Evolutionary conservation across 2,113 vertebrate species (phyloP).

Genomic region (Sciurus niger): DNA sequence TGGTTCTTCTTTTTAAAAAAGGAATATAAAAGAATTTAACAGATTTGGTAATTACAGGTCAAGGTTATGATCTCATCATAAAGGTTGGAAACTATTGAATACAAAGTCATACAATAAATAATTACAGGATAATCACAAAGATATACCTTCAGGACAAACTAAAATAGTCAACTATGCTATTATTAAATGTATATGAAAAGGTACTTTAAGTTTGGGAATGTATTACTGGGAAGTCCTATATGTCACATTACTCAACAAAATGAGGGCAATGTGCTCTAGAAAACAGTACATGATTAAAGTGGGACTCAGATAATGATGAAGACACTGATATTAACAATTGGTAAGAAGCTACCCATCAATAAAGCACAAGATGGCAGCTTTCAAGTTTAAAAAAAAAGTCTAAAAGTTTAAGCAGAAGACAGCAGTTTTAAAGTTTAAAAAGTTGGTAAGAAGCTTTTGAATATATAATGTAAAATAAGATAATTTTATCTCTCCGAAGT

Average conservation of each 20-base stretch:
- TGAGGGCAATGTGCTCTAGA: background rate
- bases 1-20: background rate
- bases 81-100: background rate
- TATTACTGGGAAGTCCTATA: background rate
- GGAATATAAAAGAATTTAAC: background rate
- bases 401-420: background rate
- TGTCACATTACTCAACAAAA: background rate
- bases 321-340: background rate
- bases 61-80: background rate
- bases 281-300: background rate
- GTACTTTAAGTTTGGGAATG: background rate
- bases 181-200: constrained; percentile 35
- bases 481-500: background rate
- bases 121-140: background rate
- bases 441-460: background rate
- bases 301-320: background rate
- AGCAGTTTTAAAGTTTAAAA: constrained; percentile 7
- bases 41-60: background rate
- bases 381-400: background rate
- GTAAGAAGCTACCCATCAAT: background rate
- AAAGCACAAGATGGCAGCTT: background rate
- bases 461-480: background rate
- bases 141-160: background rate
- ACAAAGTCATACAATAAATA: constrained; percentile 10
- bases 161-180: background rate